Percentiles rank a stretch among this genome's conserved stretches.
Evolutionary conservation across 1,140 invertebrate species (phyloP).

Genomic region (Diprion similis): DNA sequence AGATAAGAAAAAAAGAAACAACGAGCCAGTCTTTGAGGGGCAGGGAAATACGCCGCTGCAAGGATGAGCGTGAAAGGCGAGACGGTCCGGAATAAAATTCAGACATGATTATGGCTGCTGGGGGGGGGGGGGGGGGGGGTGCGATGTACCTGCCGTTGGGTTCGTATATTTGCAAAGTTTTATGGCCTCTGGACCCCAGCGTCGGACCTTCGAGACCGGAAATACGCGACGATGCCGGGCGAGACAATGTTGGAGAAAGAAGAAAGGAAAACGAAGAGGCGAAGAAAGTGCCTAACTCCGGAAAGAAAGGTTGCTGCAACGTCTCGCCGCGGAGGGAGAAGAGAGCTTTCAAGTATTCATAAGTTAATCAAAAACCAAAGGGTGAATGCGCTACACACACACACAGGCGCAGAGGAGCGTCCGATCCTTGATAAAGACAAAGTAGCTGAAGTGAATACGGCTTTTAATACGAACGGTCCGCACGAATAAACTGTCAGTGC

Average conservation of each 20-base stretch:
- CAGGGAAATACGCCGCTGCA: too few species aligned
- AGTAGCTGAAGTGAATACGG: neutral
- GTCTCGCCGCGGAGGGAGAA: slow-evolving; percentile 28
- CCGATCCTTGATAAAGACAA: too few species aligned
- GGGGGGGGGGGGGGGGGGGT: too few species aligned
- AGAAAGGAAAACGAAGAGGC: neutral
- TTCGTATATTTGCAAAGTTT: neutral
- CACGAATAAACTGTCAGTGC: neutral
- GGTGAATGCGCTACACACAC: neutral
- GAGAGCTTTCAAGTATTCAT: slow-evolving; percentile 44
- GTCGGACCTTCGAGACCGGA: neutral
- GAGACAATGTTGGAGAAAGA: neutral
- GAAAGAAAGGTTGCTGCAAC: slow-evolving; percentile 23
- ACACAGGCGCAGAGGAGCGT: neutral
- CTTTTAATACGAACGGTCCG: neutral
- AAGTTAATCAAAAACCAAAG: slow-evolving; percentile 38
- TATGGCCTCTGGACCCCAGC: neutral
- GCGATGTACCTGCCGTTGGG: neutral
- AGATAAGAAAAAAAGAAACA: too few species aligned
- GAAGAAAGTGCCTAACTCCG: neutral
- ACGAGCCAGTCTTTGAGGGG: too few species aligned
- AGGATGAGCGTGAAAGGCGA: neutral
- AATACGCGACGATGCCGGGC: neutral
- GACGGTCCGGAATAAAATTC: neutral
- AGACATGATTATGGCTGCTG: neutral